Conservation (phyloP, 1,140 invertebrate species). For the Lineus longissimus region DNA sequence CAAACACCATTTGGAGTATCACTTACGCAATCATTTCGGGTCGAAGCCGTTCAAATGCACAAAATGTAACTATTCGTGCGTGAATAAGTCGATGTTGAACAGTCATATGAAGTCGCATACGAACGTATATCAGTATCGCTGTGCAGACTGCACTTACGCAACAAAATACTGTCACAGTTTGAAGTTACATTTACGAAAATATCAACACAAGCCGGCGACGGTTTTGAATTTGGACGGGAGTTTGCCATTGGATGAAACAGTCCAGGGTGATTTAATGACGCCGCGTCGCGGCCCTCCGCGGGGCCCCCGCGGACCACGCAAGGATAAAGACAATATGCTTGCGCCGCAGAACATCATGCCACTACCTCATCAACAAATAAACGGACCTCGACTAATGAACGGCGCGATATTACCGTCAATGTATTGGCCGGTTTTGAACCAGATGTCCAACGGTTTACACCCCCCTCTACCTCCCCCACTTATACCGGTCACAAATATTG, state of each 20-base stretch:
- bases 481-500: slow-evolving; percentile 17
- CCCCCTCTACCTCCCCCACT: slow-evolving; percentile 30
- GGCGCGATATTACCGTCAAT: slow-evolving; percentile 29
- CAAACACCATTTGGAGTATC: slow-evolving; percentile 98
- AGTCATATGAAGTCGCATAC: slow-evolving; percentile 98
- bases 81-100: slow-evolving; percentile 99
- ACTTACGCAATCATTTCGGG: slow-evolving; percentile 86
- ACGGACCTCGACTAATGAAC: slow-evolving; percentile 24
- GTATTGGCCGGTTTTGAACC: slow-evolving; percentile 41
- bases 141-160: slow-evolving; percentile 90
- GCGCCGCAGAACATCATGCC: slow-evolving; percentile 19
- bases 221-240: slow-evolving; percentile 52
- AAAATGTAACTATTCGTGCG: slow-evolving; percentile 70
- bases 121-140: slow-evolving; percentile 93
- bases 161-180: slow-evolving; percentile 98
- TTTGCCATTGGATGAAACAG: slow-evolving; percentile 40
- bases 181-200: slow-evolving; percentile 92
- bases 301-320: slow-evolving; percentile 45
- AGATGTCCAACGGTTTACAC: slow-evolving; percentile 24
- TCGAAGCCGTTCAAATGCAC: slow-evolving; percentile 95
- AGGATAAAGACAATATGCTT: slow-evolving; percentile 28
- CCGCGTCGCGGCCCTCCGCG: slow-evolving; percentile 46
- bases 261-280: slow-evolving; percentile 39
- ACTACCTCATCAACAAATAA: slow-evolving; percentile 18
- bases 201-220: slow-evolving; percentile 66